Evolutionary conservation across 1,140 invertebrate species (phyloP).

Genomic region (Paraescarpia echinospica): DNA sequence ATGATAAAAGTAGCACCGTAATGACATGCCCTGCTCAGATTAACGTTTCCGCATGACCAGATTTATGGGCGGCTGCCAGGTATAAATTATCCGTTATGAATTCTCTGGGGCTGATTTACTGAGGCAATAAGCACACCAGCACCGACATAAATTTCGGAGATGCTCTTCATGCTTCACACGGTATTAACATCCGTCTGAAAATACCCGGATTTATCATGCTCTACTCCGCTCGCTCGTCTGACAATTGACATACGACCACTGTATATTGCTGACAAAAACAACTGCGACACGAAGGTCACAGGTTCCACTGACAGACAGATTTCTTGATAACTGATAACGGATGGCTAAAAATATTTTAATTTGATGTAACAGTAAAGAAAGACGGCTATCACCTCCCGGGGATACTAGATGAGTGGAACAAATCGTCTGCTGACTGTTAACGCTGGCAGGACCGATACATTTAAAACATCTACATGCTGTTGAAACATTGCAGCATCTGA

Average conservation of each 20-base stretch:
- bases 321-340: background rate
- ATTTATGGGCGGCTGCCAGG: background rate
- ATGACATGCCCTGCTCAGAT: background rate
- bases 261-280: background rate
- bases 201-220: background rate
- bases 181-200: background rate
- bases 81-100: conserved; percentile 6
- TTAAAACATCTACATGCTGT: background rate
- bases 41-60: background rate
- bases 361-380: background rate
- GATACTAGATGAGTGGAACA: background rate
- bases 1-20: background rate
- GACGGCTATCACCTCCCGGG: background rate
- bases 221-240: background rate
- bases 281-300: background rate
- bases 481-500: background rate
- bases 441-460: background rate
- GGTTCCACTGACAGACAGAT: background rate
- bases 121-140: background rate
- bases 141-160: background rate
- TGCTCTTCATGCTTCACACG: conserved; percentile 3
- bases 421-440: background rate
- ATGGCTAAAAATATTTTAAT: background rate
- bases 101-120: background rate
- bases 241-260: conserved; percentile 1